Evolutionary conservation across 2,113 vertebrate genomes (phyloP), one percentile per base, ranked within the genome.

Genomic region (Cyprinus carpio): DNA sequence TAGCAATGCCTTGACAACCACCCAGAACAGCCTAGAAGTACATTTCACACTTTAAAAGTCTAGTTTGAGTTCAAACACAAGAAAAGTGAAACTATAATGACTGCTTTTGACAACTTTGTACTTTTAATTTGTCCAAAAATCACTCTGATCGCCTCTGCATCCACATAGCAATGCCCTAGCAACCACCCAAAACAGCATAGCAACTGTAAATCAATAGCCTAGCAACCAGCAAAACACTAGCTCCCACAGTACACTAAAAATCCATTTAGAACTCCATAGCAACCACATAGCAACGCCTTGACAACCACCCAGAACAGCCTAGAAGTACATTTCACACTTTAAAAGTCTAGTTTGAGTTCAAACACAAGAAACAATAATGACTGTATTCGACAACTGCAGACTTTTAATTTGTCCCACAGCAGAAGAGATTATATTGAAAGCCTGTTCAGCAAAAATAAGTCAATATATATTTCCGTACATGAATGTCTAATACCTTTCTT

Each of bases 391-490:
- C 71, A 60, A 23, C 34, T 65, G 43, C n/a, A 0, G 40, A 65
- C 49, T 56, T 85, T 77, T 77, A 69, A 71, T 79, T 56, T 67
- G 67, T 27, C 54, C 34, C 31, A 67, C 62, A 79, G 74, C 60
- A 37, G 82, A 40, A 65, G 46, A 60, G 54, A 51, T 67, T 72
- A 29, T 60, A 81, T 34, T 29, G 27, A 78, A 64, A 49, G 4
- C 34, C 49, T 29, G 79, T 81, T 27, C 79, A 60, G 60, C 81
- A 79, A 64, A 79, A 83, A 83, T 49, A 72, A 54, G 40, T 79
- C 43, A 65, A 49, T n/a, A 62, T 75, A 12, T 76, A 81, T 81
- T 60, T 86, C 43, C 18, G 6, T 81, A 23, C 25, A 31, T 75
- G 31, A 34, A 72, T 25, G 76, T 81, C 40, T 75, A 75, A 86